Percentiles rank a stretch among this genome's conserved stretches.
Evolutionary conservation across 2,797 vertebrate species (phyloP).

Genomic region (Crocidura indochinensis): DNA sequence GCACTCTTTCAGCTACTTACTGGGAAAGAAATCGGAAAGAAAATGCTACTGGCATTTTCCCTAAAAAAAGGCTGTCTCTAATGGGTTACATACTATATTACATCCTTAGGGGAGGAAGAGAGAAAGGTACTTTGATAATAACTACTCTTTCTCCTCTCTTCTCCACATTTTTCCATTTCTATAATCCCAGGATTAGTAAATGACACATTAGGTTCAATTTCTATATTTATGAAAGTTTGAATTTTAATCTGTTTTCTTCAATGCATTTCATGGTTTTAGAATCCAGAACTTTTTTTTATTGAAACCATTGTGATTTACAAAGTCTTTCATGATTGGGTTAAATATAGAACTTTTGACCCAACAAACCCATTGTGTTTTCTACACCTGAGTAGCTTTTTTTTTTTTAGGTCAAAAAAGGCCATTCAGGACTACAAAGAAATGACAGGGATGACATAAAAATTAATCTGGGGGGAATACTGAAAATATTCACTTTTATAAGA

Average conservation of each 20-base stretch:
- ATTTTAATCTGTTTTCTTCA: no score
- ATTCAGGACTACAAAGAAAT: constrained; percentile 29
- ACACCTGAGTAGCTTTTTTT: background rate
- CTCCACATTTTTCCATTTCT: constrained; percentile 7
- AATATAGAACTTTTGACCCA: no score
- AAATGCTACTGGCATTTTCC: background rate
- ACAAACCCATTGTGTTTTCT: background rate
- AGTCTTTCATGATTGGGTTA: no score
- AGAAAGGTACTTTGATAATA: background rate
- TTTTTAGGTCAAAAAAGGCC: constrained; percentile 20
- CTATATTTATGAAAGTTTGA: background rate
- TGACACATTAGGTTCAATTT: constrained; percentile 21
- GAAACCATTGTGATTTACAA: no score
- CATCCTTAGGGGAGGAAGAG: background rate
- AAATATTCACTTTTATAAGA: constrained; percentile 59
- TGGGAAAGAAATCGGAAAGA: background rate
- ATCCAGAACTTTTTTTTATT: no score
- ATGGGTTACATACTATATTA: no score
- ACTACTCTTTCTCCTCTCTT: background rate
- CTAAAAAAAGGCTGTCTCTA: background rate
- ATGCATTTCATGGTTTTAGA: no score
- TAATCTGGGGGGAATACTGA: background rate
- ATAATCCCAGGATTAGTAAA: background rate
- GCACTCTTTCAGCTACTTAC: background rate
- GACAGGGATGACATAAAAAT: constrained; percentile 9